phyloP scores from a whole-genome alignment of 2,113 vertebrate species.

The Corydoras maculifer region DNA sequence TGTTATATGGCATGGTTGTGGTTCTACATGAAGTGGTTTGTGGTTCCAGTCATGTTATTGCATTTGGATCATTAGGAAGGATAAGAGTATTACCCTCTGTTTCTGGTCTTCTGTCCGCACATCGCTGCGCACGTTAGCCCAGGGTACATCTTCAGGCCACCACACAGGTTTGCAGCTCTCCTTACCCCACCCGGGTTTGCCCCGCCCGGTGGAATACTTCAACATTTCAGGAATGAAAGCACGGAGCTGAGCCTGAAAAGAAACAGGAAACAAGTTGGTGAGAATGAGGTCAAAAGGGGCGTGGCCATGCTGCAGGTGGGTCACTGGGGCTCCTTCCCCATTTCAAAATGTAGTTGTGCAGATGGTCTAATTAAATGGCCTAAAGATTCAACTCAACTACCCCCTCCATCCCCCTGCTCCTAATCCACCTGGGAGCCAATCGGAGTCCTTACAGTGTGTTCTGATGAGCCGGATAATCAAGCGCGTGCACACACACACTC shows the following conservation, averaged over 20 bases:
- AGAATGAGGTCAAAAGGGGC: not conserved
- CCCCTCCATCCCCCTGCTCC: slow-evolving; percentile 46
- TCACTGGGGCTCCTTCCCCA: not conserved
- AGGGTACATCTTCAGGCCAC: slow-evolving; percentile 98
- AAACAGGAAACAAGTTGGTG: not conserved
- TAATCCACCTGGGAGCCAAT: slow-evolving; percentile 81
- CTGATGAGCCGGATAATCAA: slow-evolving; percentile 73
- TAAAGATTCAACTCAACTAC: slow-evolving; percentile 53
- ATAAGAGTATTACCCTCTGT: slow-evolving; percentile 70
- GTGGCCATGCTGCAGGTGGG: not conserved
- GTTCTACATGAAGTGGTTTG: too few species aligned
- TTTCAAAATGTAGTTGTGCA: slow-evolving; percentile 49
- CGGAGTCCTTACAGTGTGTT: slow-evolving; percentile 58
- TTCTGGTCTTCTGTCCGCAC: slow-evolving; percentile 97
- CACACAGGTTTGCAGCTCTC: slow-evolving; percentile 96
- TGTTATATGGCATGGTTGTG: too few species aligned
- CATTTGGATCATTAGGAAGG: too few species aligned
- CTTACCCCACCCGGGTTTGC: slow-evolving; percentile 97
- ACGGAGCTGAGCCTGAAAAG: slow-evolving; percentile 84
- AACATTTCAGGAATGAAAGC: slow-evolving; percentile 99
- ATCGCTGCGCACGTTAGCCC: slow-evolving; percentile 96
- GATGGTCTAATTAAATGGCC: slow-evolving; percentile 79
- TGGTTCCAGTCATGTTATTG: too few species aligned
- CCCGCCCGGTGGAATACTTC: slow-evolving; percentile 94
- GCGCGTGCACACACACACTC: slow-evolving; percentile 17